These are phyloP conservation scores for Micromussa lordhowensis DNA, from an alignment of 92 coral and sea anemone genomes.

Conservation along the genomic window DNA sequence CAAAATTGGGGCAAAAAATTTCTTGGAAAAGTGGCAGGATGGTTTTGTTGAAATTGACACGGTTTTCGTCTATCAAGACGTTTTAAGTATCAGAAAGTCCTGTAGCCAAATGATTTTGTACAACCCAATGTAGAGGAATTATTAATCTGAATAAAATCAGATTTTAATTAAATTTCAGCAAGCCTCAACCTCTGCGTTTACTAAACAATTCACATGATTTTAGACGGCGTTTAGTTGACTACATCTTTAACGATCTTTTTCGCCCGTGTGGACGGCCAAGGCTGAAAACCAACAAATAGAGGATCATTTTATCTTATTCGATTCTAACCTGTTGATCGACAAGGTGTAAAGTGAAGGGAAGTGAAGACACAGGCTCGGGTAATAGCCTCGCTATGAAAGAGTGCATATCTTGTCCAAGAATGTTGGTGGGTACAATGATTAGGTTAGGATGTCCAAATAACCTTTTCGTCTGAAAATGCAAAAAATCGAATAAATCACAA, in stretches of 20 bases:
- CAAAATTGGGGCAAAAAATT: too few relatives aligned
- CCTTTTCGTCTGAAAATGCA: slow-evolving; percentile 30
- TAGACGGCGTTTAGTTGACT: background rate
- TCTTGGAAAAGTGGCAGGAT: too few relatives aligned
- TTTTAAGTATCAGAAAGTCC: too few relatives aligned
- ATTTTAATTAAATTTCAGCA: too few relatives aligned
- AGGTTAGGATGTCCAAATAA: slow-evolving; percentile 71
- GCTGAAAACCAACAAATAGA: background rate
- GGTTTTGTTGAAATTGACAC: too few relatives aligned
- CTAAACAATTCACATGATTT: too few relatives aligned
- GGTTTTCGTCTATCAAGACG: too few relatives aligned
- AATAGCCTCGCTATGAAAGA: slow-evolving; percentile 47
- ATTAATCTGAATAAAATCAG: too few relatives aligned
- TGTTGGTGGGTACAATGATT: slow-evolving; percentile 42
- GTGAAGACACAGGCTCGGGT: slow-evolving; percentile 28
- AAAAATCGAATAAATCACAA: background rate
- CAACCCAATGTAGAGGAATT: too few relatives aligned
- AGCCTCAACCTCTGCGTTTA: too few relatives aligned
- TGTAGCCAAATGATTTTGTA: background rate
- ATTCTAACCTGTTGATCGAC: slow-evolving; percentile 62
- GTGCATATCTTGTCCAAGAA: slow-evolving; percentile 66
- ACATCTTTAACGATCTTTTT: background rate
- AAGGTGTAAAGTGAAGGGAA: slow-evolving; percentile 68
- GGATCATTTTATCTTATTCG: too few relatives aligned
- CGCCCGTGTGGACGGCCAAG: background rate